Evolutionary conservation across 1,140 invertebrate species (phyloP).

Genomic region (Pinna nobilis): DNA sequence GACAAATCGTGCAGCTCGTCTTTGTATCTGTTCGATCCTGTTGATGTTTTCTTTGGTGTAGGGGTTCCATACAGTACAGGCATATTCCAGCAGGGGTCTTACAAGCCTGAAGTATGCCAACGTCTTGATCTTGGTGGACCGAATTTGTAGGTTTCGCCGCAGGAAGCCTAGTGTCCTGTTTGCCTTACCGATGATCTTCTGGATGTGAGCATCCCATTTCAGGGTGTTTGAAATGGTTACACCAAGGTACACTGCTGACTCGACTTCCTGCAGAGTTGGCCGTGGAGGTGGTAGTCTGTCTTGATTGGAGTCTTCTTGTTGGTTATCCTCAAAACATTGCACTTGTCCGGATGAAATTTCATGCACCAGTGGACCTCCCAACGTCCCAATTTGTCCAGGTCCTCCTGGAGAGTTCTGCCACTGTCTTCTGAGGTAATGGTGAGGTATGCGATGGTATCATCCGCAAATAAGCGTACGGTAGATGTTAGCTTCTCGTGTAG

Average conservation of each 20-base stretch:
- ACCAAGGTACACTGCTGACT: constrained; percentile 1
- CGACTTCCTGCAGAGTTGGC: not conserved
- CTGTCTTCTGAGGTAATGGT: not conserved
- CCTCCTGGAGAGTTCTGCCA: not conserved
- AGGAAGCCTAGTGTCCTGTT: too few relatives aligned
- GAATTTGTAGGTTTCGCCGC: too few relatives aligned
- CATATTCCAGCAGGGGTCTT: too few relatives aligned
- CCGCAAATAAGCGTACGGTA: constrained; percentile 14
- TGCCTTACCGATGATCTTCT: too few relatives aligned
- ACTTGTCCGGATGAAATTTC: constrained; percentile 34
- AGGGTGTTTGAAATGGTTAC: constrained; percentile 3
- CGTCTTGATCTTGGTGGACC: too few relatives aligned
- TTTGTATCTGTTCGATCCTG: too few relatives aligned
- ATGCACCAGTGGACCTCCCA: constrained; percentile 23
- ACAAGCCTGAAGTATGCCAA: too few relatives aligned
- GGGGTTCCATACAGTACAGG: too few relatives aligned
- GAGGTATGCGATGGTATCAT: constrained; percentile 11
- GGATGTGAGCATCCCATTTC: constrained; percentile 11
- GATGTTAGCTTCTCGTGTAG: not conserved
- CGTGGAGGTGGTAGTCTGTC: constrained; percentile 11
- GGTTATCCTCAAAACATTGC: constrained; percentile 21
- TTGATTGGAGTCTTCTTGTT: constrained; percentile 11
- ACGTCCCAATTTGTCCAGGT: not conserved
- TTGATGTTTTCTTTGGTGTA: too few relatives aligned
- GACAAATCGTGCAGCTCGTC: too few relatives aligned